These are phyloP conservation scores for Gandaritis pyraliata DNA, from an alignment of 2,888 invertebrate species.

Conservation along the genomic window DNA sequence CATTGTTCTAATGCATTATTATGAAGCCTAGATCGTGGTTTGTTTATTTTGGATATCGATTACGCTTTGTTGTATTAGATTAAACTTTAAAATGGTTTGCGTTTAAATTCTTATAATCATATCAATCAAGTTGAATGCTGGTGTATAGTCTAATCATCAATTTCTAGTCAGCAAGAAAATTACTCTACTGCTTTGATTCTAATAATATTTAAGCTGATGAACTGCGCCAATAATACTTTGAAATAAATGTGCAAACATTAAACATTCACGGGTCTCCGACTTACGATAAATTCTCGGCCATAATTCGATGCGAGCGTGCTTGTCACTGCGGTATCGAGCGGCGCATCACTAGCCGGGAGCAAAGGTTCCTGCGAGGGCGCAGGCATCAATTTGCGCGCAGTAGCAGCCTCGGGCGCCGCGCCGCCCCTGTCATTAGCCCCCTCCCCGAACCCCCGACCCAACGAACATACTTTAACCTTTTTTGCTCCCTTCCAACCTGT, in stretches of 20 bases:
- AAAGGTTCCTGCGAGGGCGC: constrained; percentile 80
- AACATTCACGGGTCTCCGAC: constrained; percentile 15
- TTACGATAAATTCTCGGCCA: constrained; percentile 31
- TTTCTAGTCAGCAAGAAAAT: constrained; percentile 5
- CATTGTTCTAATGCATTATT: constrained; percentile 47
- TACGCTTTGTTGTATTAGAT: constrained; percentile 40
- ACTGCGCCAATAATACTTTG: constrained; percentile 15
- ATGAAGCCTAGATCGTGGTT: constrained; percentile 33
- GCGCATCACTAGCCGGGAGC: constrained; percentile 82
- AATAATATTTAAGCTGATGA: constrained; percentile 6
- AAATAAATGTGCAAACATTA: constrained; percentile 20
- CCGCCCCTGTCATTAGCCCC: constrained; percentile 82
- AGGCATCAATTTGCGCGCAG: constrained; percentile 83
- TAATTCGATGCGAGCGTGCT: constrained; percentile 56
- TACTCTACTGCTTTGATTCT: neutral
- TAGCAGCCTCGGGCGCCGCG: constrained; percentile 82
- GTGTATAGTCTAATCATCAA: constrained; percentile 12
- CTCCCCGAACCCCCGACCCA: constrained; percentile 47
- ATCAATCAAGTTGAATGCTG: constrained; percentile 21
- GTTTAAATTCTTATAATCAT: constrained; percentile 19
- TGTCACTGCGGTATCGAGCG: constrained; percentile 74
- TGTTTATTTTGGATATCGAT: constrained; percentile 38
- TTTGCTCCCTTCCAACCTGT: constrained; percentile 82
- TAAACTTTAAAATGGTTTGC: constrained; percentile 18
- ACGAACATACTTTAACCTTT: constrained; percentile 82